These are phyloP conservation scores for Meleagris gallopavo DNA, from an alignment of 2,113 vertebrate genomes.

Conservation along the genomic window DNA sequence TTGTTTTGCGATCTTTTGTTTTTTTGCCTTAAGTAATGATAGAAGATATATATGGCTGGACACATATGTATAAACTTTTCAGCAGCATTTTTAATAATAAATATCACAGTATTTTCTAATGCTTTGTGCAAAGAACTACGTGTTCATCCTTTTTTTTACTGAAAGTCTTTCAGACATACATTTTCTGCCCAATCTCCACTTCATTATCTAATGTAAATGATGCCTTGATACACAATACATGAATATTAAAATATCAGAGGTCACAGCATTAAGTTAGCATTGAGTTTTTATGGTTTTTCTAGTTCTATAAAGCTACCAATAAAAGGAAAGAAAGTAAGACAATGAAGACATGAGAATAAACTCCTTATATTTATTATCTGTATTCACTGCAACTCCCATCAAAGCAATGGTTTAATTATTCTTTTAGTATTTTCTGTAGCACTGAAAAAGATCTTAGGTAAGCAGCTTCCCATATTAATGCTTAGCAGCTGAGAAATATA, in stretches of 20 bases:
- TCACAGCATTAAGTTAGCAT: not conserved
- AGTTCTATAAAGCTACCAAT: not conserved
- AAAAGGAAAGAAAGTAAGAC: not conserved
- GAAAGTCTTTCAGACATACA: constrained; percentile 33
- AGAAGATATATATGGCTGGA: constrained; percentile 95
- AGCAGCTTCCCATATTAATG: not conserved
- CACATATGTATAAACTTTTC: constrained; percentile 95
- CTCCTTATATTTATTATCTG: not conserved
- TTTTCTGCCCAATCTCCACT: not conserved
- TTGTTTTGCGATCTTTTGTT: constrained; percentile 88
- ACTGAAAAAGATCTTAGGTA: not conserved
- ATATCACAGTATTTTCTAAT: constrained; percentile 98
- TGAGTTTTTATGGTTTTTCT: not conserved
- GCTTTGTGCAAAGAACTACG: constrained; percentile 77
- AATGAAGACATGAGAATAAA: not conserved
- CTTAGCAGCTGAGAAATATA: not conserved
- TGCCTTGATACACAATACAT: not conserved
- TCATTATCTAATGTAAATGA: not conserved
- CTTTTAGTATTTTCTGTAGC: not conserved
- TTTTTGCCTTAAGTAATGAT: constrained; percentile 89
- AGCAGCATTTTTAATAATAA: constrained; percentile 97
- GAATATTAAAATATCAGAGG: not conserved
- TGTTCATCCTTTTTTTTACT: constrained; percentile 73
- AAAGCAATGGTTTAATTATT: not conserved
- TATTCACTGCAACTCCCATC: not conserved